phyloP scores from a whole-genome alignment of 2,888 invertebrate species.

The Drosophila mettleri region DNA sequence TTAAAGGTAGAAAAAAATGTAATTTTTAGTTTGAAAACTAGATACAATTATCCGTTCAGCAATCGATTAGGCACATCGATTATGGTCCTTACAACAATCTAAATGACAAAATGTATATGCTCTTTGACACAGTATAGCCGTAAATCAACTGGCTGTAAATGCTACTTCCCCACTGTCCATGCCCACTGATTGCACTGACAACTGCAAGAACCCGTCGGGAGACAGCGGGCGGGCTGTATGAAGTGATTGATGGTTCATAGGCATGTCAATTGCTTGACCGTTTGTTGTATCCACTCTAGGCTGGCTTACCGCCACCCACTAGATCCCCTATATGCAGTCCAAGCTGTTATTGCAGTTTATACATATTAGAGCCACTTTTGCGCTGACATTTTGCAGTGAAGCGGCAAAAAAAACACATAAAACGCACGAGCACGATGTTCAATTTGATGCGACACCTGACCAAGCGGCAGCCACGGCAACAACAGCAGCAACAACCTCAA shows the following conservation, averaged over 20 bases:
- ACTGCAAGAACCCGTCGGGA: constrained; percentile 47
- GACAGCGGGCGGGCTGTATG: constrained; percentile 36
- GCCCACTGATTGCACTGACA: constrained; percentile 66
- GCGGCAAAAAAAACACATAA: constrained; percentile 21
- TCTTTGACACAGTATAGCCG: constrained; percentile 1
- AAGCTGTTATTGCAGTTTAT: constrained; percentile 70
- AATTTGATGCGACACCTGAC: constrained; percentile 73
- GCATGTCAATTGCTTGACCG: constrained; percentile 74
- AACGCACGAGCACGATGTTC: constrained; percentile 58
- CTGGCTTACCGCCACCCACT: constrained; percentile 10
- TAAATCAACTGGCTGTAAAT: constrained; percentile 23
- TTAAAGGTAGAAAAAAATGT: background rate
- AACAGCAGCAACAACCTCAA: background rate
- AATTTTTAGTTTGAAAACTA: background rate
- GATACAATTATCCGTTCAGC: background rate
- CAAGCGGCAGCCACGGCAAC: constrained; percentile 32
- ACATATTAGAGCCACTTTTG: constrained; percentile 78
- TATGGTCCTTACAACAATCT: background rate
- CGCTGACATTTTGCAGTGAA: constrained; percentile 33
- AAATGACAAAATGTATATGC: constrained; percentile 19
- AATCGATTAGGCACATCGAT: background rate
- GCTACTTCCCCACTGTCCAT: constrained; percentile 44
- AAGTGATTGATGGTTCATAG: constrained; percentile 77
- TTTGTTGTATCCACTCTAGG: constrained; percentile 46
- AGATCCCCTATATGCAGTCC: constrained; percentile 15